Evolutionary conservation across 2,113 vertebrate species (phyloP).

Genomic region (Eubucco bourcierii): DNA sequence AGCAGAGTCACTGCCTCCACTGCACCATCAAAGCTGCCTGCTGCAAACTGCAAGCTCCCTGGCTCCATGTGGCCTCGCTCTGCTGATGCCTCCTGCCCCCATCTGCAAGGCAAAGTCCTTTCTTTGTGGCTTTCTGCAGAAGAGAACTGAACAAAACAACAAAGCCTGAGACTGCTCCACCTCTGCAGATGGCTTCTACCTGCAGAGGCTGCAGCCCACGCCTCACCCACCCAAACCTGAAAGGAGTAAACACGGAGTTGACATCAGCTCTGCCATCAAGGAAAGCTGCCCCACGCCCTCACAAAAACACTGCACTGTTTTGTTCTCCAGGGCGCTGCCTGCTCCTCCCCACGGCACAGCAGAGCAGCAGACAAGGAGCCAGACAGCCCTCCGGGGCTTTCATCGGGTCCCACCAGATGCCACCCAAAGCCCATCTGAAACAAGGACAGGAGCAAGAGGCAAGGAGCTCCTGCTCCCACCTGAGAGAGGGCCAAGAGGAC

Average conservation of each 20-base stretch:
- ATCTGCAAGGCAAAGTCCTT: neutral
- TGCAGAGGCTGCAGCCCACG: neutral
- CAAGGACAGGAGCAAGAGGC: no score
- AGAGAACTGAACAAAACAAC: conserved; percentile 37
- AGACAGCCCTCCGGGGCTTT: no score
- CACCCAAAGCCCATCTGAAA: no score
- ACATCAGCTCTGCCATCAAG: neutral
- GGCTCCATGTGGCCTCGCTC: neutral
- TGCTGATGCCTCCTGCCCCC: neutral
- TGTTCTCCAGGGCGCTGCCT: neutral
- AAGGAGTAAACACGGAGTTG: neutral
- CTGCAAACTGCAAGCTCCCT: neutral
- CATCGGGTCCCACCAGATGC: no score
- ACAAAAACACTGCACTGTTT: neutral
- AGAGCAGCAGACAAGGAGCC: no score
- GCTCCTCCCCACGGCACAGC: neutral
- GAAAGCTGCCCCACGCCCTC: neutral
- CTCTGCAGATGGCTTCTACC: neutral
- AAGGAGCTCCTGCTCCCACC: no score
- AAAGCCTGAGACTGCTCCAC: neutral
- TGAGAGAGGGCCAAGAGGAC: no score
- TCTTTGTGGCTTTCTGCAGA: conserved; percentile 45
- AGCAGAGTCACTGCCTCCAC: neutral
- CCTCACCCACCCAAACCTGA: neutral
- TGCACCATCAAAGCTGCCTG: neutral